Evolutionary conservation across 2,888 invertebrate species (phyloP), one percentile per base, ranked within the genome.

Genomic region (Fissipunctia ypsillon): DNA sequence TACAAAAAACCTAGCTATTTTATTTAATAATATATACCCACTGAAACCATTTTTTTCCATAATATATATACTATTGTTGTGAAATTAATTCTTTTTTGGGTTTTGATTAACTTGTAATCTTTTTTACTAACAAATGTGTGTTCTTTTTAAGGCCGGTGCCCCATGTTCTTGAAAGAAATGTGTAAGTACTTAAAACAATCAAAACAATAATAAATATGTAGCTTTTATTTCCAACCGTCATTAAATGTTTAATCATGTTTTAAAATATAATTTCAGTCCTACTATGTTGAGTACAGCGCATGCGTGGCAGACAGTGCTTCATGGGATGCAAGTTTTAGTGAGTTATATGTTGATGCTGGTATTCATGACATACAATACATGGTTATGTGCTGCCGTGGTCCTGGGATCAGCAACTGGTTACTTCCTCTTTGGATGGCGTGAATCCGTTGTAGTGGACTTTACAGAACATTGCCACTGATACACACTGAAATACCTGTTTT

Each of bases 301-400:
- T 93, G 97, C 97, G 72, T 97, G 98, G 94, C 99, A 99, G 95
- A 99, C 99, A 25, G 94, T 97, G 65, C 97, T 99, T 28, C 99
- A 99, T 92, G 97, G 99, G 80, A 90, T 99, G 31, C 99, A 99
- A 95, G 98, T 99, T 90, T 97, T 98, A 74, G 96, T 99, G 80
- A 98, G 99, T 86, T 99, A 99, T 95, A 98, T 99, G 94, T 97
- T 99, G 66, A 99, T 99, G 99, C 96, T 99, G 93, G 98, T 99
- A 87, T 99, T 99, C 93, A 99, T 99, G 99, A 99, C 99, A 1
- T 99, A 99, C 97, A 99, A 99, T 92, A 97, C 98, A 28, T 99
- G 99, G 98, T 97, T 99, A 76, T 99, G 99, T 93, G 92, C 98
- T 64, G 98, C 99, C 0, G 98, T 99, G 1, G 98, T 99, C 1